Conservation (phyloP, 2,888 invertebrate species). For the Leptinotarsa peninsularis region DNA sequence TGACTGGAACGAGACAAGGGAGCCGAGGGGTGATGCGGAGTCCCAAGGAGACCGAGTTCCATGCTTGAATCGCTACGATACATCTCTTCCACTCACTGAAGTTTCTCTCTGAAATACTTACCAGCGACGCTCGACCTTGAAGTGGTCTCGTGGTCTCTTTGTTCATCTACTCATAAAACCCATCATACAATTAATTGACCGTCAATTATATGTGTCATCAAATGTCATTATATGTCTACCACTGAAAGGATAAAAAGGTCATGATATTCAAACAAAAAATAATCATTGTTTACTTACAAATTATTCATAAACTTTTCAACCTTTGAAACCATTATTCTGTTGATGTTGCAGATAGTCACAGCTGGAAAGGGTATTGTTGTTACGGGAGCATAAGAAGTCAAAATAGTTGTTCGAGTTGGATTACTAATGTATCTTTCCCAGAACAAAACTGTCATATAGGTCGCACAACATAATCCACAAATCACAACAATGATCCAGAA, state of each 20-base stretch:
- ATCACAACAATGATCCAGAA: constrained; percentile 58
- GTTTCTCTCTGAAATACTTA: too few relatives aligned
- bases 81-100: too few relatives aligned
- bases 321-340: constrained; percentile 54
- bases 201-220: too few relatives aligned
- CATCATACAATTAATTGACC: too few relatives aligned
- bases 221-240: too few relatives aligned
- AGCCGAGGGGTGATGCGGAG: too few relatives aligned
- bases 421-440: constrained; percentile 59
- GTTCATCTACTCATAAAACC: too few relatives aligned
- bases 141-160: too few relatives aligned
- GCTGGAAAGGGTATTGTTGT: constrained; percentile 61
- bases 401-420: constrained; percentile 61
- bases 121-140: too few relatives aligned
- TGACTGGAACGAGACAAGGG: too few relatives aligned
- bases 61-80: too few relatives aligned
- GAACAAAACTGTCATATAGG: constrained; percentile 61
- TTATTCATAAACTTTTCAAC: constrained; percentile 49
- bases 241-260: background rate
- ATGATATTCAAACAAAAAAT: background rate
- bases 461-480: constrained; percentile 54
- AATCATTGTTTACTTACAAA: constrained; percentile 47
- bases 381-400: constrained; percentile 58
- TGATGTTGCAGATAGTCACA: constrained; percentile 62
- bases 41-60: too few relatives aligned